A percentile compares a stretch with the other conserved stretches of the same genome.
phyloP scores from a whole-genome alignment of 2,888 invertebrate genomes.

The Aphidius colemani region DNA sequence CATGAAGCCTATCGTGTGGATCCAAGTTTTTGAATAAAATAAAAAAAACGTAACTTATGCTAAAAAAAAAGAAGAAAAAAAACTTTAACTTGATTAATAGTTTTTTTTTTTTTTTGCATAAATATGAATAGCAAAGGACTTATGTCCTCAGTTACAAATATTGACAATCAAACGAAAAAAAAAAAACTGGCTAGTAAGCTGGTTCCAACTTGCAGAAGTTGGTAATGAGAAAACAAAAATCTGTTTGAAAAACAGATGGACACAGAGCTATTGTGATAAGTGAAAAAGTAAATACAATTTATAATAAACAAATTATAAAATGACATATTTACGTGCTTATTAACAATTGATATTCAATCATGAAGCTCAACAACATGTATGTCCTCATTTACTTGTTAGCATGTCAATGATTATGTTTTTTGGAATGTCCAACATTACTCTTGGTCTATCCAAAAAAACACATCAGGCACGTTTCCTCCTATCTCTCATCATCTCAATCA shows the following conservation, averaged over 20 bases:
- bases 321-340: constrained; percentile 37
- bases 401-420: constrained; percentile 53
- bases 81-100: constrained; percentile 7
- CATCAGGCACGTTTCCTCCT: constrained; percentile 46
- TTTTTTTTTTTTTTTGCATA: not conserved
- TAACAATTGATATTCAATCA: constrained; percentile 24
- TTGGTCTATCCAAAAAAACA: constrained; percentile 60
- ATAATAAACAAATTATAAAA: constrained; percentile 25
- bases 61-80: constrained; percentile 16
- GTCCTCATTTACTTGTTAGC: constrained; percentile 26
- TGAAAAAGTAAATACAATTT: constrained; percentile 50
- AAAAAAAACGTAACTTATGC: not conserved
- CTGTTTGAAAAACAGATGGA: constrained; percentile 20
- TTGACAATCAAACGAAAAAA: constrained; percentile 47
- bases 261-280: constrained; percentile 46
- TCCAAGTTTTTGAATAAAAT: constrained; percentile 44
- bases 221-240: not conserved
- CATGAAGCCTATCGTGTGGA: constrained; percentile 48
- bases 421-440: constrained; percentile 59
- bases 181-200: constrained; percentile 23
- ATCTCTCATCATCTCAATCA: constrained; percentile 21
- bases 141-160: constrained; percentile 25
- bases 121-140: too few relatives aligned
- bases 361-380: constrained; percentile 25
- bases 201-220: not conserved